Base-by-base conservation (phyloP, 1,140 invertebrate species). In the Latrodectus geometricus region DNA sequence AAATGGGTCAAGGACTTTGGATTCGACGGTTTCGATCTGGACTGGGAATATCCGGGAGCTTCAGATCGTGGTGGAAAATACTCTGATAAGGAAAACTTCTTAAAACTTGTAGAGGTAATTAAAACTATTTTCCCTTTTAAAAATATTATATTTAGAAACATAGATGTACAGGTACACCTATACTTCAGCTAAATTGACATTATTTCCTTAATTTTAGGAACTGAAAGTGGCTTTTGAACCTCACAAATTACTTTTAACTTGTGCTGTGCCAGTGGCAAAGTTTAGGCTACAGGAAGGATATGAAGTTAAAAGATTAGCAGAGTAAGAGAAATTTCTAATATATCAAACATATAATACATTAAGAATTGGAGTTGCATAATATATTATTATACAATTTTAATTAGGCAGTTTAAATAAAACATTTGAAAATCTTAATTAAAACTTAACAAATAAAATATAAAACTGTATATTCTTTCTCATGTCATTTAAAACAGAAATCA, bases 251-350 rank as follows among this genome's bases (percentile, higher is more conserved):
- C 95, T 97, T 90, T 94, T 97, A 21, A 97, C 96, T 0, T 96
- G 96, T 92, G 96, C 96, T 0, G 96, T 97, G 52, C 95, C 96
- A 0, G 88, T 97, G 21, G 96, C 96, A 0, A 96, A 96, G 90
- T 96, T 96, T 90, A 91, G 96, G 17, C 91, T 97, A 9, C 94
- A 96, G 89, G 96, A 96, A 91, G 96, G 96, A 3, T 97, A 97
- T 89, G 95, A 97, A 89, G 96, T 97, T 7, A 95, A 95, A 17
- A 95, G 96, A 90, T 91, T 97, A 54, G 96, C 96, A 93, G 93
- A 95, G 95, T 96, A 92, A 94, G 94, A 92, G 14, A 9, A 35
- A 21, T 52, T 75, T 75, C 8, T 20, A 48, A 20, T 84, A 0
- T 76, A 20, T 76, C 61, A 49, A 12, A 68, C 21, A 50, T 50